Base-by-base conservation (phyloP, 2,888 invertebrate genomes). In the Heteromyza rotundicornis region DNA sequence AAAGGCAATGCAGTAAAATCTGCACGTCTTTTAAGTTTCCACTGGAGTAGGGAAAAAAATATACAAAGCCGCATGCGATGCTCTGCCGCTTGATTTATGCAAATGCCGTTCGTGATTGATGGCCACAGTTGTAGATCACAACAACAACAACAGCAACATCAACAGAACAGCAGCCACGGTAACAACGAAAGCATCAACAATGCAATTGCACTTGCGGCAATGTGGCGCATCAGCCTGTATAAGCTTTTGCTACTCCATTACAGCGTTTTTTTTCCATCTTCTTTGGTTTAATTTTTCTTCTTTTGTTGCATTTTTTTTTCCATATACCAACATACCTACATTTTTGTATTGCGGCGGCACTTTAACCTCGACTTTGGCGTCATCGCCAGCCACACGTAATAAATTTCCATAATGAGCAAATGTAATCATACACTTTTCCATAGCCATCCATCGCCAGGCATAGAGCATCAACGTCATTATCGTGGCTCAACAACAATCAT, bases 71-170 rank as follows among this genome's bases (percentile, higher is more conserved):
- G 24, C 1, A 19, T 44, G 17, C 44, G n/a, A n/a, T 3, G n/a
- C 40, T 8, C 14, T 24, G 59, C 60, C 61, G 60, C 56, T 56
- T 59, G 60, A 62, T 63, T 68, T 68, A 68, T 68, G 66, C 68
- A 68, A 68, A 68, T 68, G 64, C 64, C 60, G 57, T 62, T 62
- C 66, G 68, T 66, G 68, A 68, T 68, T 68, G 68, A 68, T 68
- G 68, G 66, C 64, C 64, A 64, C 64, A 66, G 68, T 68, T 64
- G 60, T 60, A 64, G 64, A 68, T 64, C 66, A 66, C 60, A 62
- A 63, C 60, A 60, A 59, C 55, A 32, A 2, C 53, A 32, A 14
- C 53, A 53, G 24, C 51, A 51, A 53, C 17, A 32, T 7, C 32
- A 7, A 35, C 22, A 40, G 23, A 22, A 51, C 51, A 22, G 32